Evolutionary conservation across 2,113 vertebrate genomes (phyloP).

Genomic region (Takifugu bimaculatus): DNA sequence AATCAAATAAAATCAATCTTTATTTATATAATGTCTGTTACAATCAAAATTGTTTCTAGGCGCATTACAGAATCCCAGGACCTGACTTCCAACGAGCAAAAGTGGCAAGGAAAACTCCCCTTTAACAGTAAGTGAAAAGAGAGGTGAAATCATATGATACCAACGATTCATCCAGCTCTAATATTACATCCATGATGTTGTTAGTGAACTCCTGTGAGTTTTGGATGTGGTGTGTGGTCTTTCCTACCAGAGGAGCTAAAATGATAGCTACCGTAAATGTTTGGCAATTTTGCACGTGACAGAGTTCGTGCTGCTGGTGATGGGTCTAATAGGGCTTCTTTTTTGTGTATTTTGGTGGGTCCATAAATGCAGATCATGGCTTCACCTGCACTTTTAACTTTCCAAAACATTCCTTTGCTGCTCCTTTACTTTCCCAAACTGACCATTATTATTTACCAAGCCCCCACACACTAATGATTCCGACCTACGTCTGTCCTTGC

Average conservation of each 20-base stretch:
- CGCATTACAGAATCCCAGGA: too few species aligned
- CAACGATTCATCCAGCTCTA: not conserved
- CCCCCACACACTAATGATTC: too few species aligned
- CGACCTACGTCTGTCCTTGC: too few species aligned
- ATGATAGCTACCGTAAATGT: not conserved
- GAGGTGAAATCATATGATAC: not conserved
- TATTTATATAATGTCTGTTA: too few species aligned
- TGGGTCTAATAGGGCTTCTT: not conserved
- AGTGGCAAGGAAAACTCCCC: too few species aligned
- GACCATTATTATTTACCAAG: too few species aligned
- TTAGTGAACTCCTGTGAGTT: not conserved
- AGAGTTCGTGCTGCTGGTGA: not conserved
- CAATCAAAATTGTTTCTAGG: too few species aligned
- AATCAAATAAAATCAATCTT: too few species aligned
- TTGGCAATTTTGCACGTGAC: not conserved
- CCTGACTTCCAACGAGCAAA: too few species aligned
- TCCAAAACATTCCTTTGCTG: too few species aligned
- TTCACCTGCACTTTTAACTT: not conserved
- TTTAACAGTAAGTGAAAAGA: not conserved
- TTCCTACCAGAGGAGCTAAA: not conserved
- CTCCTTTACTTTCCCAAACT: too few species aligned
- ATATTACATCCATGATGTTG: not conserved
- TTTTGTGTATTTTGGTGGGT: not conserved
- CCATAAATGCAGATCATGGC: not conserved
- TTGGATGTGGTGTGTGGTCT: not conserved